Evolutionary conservation across 1,140 invertebrate species (phyloP), one percentile per base, ranked within the genome.

Genomic region (Atta colombica): DNA sequence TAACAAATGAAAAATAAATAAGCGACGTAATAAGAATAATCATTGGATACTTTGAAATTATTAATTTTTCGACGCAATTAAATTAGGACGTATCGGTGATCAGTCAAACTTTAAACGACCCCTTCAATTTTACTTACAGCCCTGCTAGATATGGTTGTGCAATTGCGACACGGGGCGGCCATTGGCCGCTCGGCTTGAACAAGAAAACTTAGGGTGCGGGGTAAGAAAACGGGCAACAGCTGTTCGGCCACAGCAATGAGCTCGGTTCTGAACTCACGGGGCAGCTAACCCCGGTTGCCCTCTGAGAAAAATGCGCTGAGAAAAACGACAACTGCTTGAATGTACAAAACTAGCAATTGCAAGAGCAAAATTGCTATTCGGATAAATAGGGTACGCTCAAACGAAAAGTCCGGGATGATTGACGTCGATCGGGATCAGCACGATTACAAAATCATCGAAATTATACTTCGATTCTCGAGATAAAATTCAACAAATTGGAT

Each of bases 211-310:
- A 75, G 69, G 14, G 25, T 14, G 69, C 39, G 69, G 80, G 80
- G 80, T 84, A 84, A 84, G 55, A 84, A 84, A 84, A 61, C 78
- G 18, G 69, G 80, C 69, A 84, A 84, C 80, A 84, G 80, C 80
- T 84, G 80, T 84, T 84, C 69, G 45, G 69, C 25, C 39, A 31
- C 35, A 60, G 68, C 55, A 25, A 82, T 8, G 39, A 84, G 55
- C 49, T 21, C n/a, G 35, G 55, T 39, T 49, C 55, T 55, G 65
- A n/a, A 25, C 68, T 82, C 80, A 35, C 53, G 53, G 53, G 78
- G 68, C 53, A 18, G 25, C 39, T 49, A 82, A 61, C 80, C 68
- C 80, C 68, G 80, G 68, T 7, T 61, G 39, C 28, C 21, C 16
- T 45, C 65, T 3, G 58, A 35, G 45, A 51, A 35, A 74, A 60